Conservation (phyloP, 2,113 vertebrate species). For the Sisor rabdophorus region DNA sequence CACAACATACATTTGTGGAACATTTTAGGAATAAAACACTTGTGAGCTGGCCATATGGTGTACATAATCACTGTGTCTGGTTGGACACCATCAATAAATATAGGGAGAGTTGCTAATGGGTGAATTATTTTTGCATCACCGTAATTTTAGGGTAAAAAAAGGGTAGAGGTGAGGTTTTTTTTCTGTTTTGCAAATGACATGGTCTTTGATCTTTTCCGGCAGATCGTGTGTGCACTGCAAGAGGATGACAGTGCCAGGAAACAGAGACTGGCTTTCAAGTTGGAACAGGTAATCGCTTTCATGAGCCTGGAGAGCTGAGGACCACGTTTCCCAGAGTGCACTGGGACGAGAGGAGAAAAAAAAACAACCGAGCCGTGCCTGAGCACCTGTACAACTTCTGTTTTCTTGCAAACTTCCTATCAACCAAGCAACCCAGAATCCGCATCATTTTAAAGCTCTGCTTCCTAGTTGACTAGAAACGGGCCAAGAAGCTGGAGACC, state of each 20-base stretch:
- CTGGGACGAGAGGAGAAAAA: slow-evolving; percentile 81
- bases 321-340: slow-evolving; percentile 89
- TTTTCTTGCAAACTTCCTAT: slow-evolving; percentile 55
- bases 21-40: background rate
- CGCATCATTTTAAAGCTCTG: slow-evolving; percentile 68
- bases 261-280: slow-evolving; percentile 97
- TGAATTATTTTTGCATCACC: background rate
- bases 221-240: slow-evolving; percentile 92
- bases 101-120: background rate
- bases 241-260: slow-evolving; percentile 92
- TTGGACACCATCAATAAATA: slow-evolving; percentile 9
- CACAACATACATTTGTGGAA: too few relatives aligned
- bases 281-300: slow-evolving; percentile 98
- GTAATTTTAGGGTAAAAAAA: background rate
- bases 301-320: slow-evolving; percentile 99
- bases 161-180: background rate
- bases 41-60: background rate
- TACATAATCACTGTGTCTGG: background rate
- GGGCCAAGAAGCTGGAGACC: slow-evolving; percentile 55
- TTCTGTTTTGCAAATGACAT: slow-evolving; percentile 19
- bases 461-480: slow-evolving; percentile 71
- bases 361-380: slow-evolving; percentile 92
- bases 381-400: slow-evolving; percentile 85
- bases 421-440: slow-evolving; percentile 59
- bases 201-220: slow-evolving; percentile 37